Base-by-base conservation (phyloP, 1,140 invertebrate genomes). In the Caenorhabditis tropicalis region DNA sequence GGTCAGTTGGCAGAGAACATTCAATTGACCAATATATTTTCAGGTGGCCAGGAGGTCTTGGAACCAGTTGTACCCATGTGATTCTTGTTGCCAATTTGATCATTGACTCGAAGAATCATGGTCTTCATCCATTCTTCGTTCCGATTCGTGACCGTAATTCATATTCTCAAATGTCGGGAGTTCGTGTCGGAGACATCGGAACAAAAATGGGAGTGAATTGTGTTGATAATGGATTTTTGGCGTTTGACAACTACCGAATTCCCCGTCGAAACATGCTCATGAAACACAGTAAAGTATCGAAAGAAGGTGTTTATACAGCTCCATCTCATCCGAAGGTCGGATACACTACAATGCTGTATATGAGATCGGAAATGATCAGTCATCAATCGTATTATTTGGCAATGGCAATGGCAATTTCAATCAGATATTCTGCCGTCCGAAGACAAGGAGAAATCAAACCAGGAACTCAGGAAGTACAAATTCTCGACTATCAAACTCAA, bases 321-420 rank as follows among this genome's bases (percentile, higher is more conserved):
- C 94, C 95, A 0, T 93, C 94, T 31, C 95, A 94, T 91, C 94
- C 94, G 58, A 96, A 97, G 91, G 92, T 97, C 0, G 95, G 95
- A 0, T 98, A 98, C 91, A 95, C 95, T n/a, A 96, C 96, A 0
- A 97, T 98, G 96, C 95, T 98, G 92, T 96, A 96, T 92, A 95
- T 97, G 0, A 93, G 96, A 24, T 95, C 96, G 15, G 93, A 95
- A 33, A 92, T 98, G 79, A 88, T 92, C 31, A 56, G 33, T 21
- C 84, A 86, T 56, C 87, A 91, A 29, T 88, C 91, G 5, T 87
- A 89, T 79, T 87, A 91, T 36, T 81, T 92, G 0, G 91, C 89
- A n/a, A 81, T 84, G 53, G 92, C 91, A 2, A 85, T 81, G n/a
- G 92, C 91, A 6, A 92, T 92, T 49, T 90, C 93, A 36, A 91